phyloP scores from a whole-genome alignment of 2,888 invertebrate genomes.

The Matsumyia berberina region DNA sequence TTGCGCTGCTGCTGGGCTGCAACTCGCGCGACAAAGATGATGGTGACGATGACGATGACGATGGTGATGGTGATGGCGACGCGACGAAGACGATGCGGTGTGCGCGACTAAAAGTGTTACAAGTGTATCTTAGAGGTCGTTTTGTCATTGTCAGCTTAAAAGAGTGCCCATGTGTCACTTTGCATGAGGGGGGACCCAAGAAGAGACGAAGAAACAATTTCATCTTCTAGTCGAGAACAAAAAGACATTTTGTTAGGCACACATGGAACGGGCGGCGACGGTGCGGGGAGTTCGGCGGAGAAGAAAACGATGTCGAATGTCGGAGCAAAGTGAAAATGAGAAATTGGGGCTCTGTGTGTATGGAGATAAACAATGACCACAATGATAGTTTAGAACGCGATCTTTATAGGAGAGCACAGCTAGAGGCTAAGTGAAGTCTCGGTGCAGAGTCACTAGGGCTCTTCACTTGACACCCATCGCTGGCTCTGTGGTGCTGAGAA shows the following conservation, averaged over 20 bases:
- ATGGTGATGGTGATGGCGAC: slow-evolving; percentile 3
- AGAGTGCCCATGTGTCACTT: slow-evolving; percentile 70
- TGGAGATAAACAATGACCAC: slow-evolving; percentile 48
- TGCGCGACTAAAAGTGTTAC: slow-evolving; percentile 51
- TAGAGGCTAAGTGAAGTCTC: slow-evolving; percentile 55
- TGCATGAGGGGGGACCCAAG: slow-evolving; percentile 18
- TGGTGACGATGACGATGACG: neutral
- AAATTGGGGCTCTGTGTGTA: slow-evolving; percentile 61
- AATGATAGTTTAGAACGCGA: slow-evolving; percentile 66
- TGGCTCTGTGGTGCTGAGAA: slow-evolving; percentile 1
- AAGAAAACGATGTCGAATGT: slow-evolving; percentile 32
- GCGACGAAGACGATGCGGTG: slow-evolving; percentile 1
- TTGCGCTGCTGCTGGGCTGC: neutral
- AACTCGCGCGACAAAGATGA: neutral
- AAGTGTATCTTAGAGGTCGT: slow-evolving; percentile 65
- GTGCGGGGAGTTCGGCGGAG: too few relatives aligned
- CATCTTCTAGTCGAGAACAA: slow-evolving; percentile 57
- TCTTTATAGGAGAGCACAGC: slow-evolving; percentile 16
- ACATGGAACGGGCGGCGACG: slow-evolving; percentile 7
- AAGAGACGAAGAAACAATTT: slow-evolving; percentile 54
- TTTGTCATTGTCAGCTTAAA: slow-evolving; percentile 71
- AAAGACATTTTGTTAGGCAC: slow-evolving; percentile 67
- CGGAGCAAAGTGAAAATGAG: slow-evolving; percentile 69
- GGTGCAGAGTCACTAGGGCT: slow-evolving; percentile 40
- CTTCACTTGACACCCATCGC: slow-evolving; percentile 56